Conservation (phyloP, 2,888 invertebrate genomes). For the Amiota communis region DNA sequence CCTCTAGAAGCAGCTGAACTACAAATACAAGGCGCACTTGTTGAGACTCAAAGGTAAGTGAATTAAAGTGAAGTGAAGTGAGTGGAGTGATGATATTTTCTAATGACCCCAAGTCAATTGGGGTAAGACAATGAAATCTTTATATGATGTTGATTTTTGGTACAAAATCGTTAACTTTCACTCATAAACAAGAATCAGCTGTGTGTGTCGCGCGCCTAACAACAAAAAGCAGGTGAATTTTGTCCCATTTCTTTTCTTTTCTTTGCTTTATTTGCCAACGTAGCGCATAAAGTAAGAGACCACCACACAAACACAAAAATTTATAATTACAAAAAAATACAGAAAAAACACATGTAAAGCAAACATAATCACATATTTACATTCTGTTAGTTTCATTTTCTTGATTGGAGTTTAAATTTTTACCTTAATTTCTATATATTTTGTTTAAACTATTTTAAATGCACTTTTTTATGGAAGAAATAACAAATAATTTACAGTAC, state of each 20-base stretch:
- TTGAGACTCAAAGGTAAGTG: slow-evolving; percentile 41
- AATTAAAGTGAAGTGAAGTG: slow-evolving; percentile 56
- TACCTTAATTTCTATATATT: slow-evolving; percentile 47
- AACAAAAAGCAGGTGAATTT: slow-evolving; percentile 24
- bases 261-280: background rate
- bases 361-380: background rate
- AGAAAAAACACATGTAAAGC: background rate
- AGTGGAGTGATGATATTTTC: slow-evolving; percentile 34
- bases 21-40: slow-evolving; percentile 64
- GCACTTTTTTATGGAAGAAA: slow-evolving; percentile 57
- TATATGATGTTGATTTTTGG: background rate
- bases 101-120: background rate
- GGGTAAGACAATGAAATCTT: background rate
- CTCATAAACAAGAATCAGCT: slow-evolving; percentile 29
- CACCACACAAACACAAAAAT: slow-evolving; percentile 16
- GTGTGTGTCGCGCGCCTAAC: slow-evolving; percentile 10
- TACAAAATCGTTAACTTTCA: slow-evolving; percentile 28
- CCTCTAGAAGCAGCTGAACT: slow-evolving; percentile 61
- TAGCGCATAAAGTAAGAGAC: slow-evolving; percentile 4
- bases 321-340: background rate
- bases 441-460: slow-evolving; percentile 46
- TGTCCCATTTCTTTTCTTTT: background rate
- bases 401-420: background rate
- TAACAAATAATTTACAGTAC: slow-evolving; percentile 43
- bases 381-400: background rate